phyloP scores from a whole-genome alignment of 2,113 vertebrate genomes.

The Aphelocoma coerulescens region DNA sequence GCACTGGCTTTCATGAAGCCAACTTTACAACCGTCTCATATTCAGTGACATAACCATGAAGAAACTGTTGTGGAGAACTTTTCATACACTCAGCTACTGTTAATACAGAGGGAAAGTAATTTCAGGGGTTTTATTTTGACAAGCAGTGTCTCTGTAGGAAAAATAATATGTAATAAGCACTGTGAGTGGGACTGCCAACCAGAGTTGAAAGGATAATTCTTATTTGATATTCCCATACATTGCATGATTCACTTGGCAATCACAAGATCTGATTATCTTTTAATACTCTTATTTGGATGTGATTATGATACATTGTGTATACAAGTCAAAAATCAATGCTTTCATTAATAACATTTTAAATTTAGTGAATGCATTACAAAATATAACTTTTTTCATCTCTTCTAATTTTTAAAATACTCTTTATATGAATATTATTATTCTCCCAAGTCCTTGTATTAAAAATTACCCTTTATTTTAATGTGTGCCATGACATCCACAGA shows the following conservation, averaged over 20 bases:
- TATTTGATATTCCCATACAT: background rate
- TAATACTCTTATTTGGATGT: background rate
- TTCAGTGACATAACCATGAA: background rate
- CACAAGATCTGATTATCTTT: background rate
- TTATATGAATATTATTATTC: background rate
- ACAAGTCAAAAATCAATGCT: background rate
- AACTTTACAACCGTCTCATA: background rate
- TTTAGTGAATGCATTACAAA: background rate
- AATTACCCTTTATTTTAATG: background rate
- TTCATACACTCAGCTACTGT: background rate
- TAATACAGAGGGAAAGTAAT: background rate
- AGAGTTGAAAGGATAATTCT: background rate
- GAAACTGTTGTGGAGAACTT: background rate
- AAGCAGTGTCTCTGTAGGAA: background rate
- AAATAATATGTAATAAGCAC: background rate
- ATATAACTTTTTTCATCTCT: background rate
- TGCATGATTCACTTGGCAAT: background rate
- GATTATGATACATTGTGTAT: background rate
- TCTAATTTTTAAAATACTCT: background rate
- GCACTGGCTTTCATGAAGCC: background rate
- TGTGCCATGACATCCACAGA: background rate
- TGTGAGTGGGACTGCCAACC: background rate
- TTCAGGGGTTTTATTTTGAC: background rate
- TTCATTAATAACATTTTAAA: background rate
- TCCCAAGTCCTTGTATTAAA: background rate